A percentile compares a stretch with the other conserved stretches of the same genome.
These are phyloP conservation scores for Pseudochirops corinnae DNA, from an alignment of 2,797 vertebrate species.

Conservation along the genomic window DNA sequence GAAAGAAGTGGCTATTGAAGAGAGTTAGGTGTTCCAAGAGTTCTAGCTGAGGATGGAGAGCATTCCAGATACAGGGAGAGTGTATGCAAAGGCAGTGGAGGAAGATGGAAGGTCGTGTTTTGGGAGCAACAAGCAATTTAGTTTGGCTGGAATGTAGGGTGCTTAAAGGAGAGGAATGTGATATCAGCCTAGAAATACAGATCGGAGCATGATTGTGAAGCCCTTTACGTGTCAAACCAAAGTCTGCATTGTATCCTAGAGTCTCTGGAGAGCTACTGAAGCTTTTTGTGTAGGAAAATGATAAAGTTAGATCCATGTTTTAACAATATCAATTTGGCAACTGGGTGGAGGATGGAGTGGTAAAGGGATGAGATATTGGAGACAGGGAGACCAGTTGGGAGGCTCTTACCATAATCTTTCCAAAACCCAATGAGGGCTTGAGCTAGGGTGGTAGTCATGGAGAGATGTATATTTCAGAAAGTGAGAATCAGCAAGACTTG, in stretches of 20 bases:
- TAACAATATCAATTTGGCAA: not conserved
- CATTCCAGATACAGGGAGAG: not conserved
- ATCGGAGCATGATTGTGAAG: not conserved
- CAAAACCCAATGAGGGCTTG: not conserved
- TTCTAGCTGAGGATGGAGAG: not conserved
- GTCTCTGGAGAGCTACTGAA: not conserved
- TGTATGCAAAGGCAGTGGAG: rapidly evolving
- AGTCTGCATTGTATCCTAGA: not conserved
- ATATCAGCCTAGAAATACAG: not conserved
- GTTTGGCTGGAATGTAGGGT: not conserved
- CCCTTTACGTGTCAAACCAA: not conserved
- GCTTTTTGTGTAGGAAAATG: not conserved
- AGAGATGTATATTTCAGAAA: not conserved
- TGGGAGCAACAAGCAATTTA: not conserved
- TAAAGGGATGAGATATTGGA: not conserved
- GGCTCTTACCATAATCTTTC: not conserved
- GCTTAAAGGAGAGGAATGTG: not conserved
- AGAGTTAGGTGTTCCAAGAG: not conserved
- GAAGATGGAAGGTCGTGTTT: not conserved
- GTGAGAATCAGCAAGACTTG: not conserved
- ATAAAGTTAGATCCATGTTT: not conserved
- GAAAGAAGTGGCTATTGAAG: not conserved
- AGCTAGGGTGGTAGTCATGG: not conserved
- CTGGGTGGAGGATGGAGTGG: not conserved
- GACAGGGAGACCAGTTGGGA: not conserved